Base-by-base conservation (phyloP, 30 jellyfish, hydroid and myxozoan genomes). In the Chrysaora quinquecirrha region DNA sequence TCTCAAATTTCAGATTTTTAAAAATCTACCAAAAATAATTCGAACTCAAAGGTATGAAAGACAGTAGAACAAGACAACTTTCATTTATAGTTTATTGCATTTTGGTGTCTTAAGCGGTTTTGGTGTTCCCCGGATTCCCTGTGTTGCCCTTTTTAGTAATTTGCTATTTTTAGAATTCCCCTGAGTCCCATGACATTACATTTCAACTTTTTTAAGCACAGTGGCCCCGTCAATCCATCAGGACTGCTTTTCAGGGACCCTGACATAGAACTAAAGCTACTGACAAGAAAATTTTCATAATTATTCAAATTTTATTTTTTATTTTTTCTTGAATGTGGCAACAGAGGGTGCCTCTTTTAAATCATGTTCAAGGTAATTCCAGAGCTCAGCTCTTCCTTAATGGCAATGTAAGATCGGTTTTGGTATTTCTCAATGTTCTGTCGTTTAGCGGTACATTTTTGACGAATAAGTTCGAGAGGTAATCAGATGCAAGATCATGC, bases 401-500 rank as follows among this genome's bases (percentile, higher is more conserved):
- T 29, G 80, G 62, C 2, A 28, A 4, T 67, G 18, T 32, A 16
- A 30, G 35, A 30, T 67, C 80, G 32, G 80, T 67, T 67, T 38
- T 61, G 32, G 80, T 67, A 48, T 67, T 67, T 33, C 62, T 30
- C 80, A 67, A 33, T 21, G 29, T 67, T 33, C 34, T 67, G 22
- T 4, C 32, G 32, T 48, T 67, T 38, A 60, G 34, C 19, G 80
- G 19, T 22, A 31, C 29, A 34, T 67, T 67, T 67, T 67, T 67
- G 25, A 34, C 34, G 80, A 67, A 34, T 18, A 28, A 18, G 9
- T 67, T 48, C 21, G 80, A 67, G 31, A 67, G 80, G 62, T 67
- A 67, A 16, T 67, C 80, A 7, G 80, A 31, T 27, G 80, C 80
- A 67, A 67, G 80, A 48, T 33, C 80, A 67, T 67, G 2, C 32